Evolutionary conservation across 1,140 invertebrate genomes (phyloP).

Genomic region (Drosophila sproati): DNA sequence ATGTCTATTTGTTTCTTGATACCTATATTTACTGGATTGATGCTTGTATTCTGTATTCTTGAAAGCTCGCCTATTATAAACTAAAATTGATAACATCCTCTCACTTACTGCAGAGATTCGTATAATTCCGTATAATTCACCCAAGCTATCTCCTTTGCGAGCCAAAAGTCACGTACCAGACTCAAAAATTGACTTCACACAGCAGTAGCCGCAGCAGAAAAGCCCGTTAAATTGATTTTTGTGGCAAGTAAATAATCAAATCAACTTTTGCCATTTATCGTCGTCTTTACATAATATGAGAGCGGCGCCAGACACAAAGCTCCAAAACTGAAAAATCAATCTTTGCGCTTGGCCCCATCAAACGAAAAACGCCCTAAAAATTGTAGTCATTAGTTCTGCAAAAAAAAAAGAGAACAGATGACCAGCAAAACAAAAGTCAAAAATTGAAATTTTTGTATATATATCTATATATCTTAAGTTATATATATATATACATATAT

Average conservation of each 20-base stretch:
- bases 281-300: conserved; percentile 30
- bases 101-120: not conserved
- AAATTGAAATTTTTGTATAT: conserved; percentile 48
- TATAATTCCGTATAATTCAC: conserved; percentile 6
- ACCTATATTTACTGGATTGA: no score
- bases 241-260: conserved; percentile 77
- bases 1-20: no score
- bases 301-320: conserved; percentile 45
- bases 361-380: conserved; percentile 66
- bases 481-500: conserved; percentile 10
- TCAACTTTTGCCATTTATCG: conserved; percentile 48
- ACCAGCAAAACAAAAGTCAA: conserved; percentile 34
- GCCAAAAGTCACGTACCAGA: conserved; percentile 65
- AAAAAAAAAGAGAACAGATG: conserved; percentile 13
- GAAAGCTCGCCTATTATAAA: conserved; percentile 18
- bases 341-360: conserved; percentile 40
- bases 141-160: conserved; percentile 24
- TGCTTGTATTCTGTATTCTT: no score
- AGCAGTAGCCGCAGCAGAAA: conserved; percentile 17
- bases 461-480: not conserved
- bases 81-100: conserved; percentile 25
- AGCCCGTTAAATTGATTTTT: conserved; percentile 71
- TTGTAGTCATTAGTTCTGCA: conserved; percentile 77
- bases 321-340: conserved; percentile 65
- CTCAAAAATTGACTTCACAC: conserved; percentile 43